phyloP scores from a whole-genome alignment of 1,140 invertebrate genomes.

The Apis cerana region DNA sequence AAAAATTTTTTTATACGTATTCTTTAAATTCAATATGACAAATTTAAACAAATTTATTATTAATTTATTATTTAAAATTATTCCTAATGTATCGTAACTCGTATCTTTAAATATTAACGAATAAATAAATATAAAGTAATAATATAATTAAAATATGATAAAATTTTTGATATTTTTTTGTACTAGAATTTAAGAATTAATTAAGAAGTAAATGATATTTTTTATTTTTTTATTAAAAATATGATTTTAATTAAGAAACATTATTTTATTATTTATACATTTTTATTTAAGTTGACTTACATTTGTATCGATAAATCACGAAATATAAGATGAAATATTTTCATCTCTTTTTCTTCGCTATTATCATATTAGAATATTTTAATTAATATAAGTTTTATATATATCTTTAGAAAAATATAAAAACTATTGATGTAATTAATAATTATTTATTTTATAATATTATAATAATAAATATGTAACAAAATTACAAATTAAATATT shows the following conservation, averaged over 20 bases:
- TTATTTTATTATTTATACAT: neutral
- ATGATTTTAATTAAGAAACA: neutral
- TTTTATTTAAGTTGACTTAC: neutral
- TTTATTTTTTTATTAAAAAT: neutral
- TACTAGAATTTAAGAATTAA: neutral
- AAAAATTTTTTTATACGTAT: too few relatives aligned
- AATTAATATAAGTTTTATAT: neutral
- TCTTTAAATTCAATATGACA: too few relatives aligned
- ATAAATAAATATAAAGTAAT: too few relatives aligned
- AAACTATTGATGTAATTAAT: neutral
- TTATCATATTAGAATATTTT: neutral
- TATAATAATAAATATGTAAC: neutral
- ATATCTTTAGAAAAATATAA: neutral
- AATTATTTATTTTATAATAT: slow-evolving; percentile 11
- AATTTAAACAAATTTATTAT: too few relatives aligned
- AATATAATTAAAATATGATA: neutral
- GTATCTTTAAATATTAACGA: too few relatives aligned
- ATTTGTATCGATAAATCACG: too few relatives aligned
- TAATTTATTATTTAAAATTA: too few relatives aligned
- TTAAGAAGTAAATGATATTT: neutral
- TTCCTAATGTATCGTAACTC: neutral
- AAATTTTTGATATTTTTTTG: neutral
- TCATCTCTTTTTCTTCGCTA: too few relatives aligned
- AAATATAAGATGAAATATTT: too few relatives aligned
- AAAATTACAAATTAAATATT: neutral